Base-by-base conservation (phyloP, 2,113 vertebrate genomes). In the Hucho hucho region DNA sequence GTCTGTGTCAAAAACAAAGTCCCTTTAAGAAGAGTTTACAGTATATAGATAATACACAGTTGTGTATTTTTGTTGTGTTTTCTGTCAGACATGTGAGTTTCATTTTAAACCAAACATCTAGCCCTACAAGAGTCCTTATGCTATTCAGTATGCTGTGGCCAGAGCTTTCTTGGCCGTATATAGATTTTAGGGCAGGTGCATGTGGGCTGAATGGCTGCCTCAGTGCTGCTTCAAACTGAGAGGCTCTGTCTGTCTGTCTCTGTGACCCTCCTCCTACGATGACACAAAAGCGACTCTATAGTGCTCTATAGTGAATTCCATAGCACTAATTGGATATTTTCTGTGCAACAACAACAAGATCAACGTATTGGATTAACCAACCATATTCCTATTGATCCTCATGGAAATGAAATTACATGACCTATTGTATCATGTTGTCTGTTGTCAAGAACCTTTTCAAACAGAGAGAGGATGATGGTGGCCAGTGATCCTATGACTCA, bases 241-340 rank as follows among this genome's bases (percentile, higher is more conserved):
- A 43, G 84, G 83, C 87, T 89, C 87, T 90, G 88, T 89, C 79
- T 79, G 56, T 67, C 14, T 4, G 72, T 68, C 64, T 78, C 82
- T 58, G 64, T 76, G 69, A 77, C 63, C 66, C 28, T 78, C 28
- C 74, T 77, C 79, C 76, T 61, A 53, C 26, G 65, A 83, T 6
- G 68, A 83, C 7, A 91, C 87, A 92, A 92, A 88, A 87, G 82
- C 70, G 76, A 75, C 80, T 89, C 80, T 92, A 43, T 43, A 43
- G 37, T 43, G 89, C 91, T 6, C 74, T 77, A 70, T 72, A 66
- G 58, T 43, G 88, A 88, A 91, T 89, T 92, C 86, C 88, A 88
- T 88, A 84, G 82, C 74, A 65, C 82, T 85, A 82, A 86, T 86
- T 87, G 71, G 64, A 12, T 22, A 20, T 20, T 47, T 47, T 64